phyloP scores from a whole-genome alignment of 2,888 invertebrate genomes.

The Drosophila bunnanda region DNA sequence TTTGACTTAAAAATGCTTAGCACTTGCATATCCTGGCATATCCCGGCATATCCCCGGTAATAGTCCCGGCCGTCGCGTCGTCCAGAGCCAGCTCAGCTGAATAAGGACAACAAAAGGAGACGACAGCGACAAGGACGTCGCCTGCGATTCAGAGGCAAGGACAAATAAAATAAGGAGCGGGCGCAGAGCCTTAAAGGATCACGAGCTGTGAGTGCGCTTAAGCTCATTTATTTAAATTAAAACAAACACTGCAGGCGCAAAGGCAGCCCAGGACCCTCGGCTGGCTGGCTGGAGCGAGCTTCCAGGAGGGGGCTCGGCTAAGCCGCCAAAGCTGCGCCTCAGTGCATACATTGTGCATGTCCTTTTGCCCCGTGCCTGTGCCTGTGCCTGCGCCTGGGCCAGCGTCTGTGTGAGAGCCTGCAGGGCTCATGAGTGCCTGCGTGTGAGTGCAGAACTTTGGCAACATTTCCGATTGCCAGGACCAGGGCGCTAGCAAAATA shows the following conservation, averaged over 20 bases:
- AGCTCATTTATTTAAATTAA: conserved; percentile 83
- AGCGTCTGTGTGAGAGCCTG: conserved; percentile 35
- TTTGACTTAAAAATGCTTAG: conserved; percentile 81
- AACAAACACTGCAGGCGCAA: conserved; percentile 79
- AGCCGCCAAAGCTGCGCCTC: conserved; percentile 47
- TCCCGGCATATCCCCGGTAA: conserved; percentile 45
- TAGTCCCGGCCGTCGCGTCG: conserved; percentile 39
- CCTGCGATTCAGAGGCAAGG: conserved; percentile 38
- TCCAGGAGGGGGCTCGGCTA: background rate
- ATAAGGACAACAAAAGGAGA: conserved; percentile 51
- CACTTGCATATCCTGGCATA: conserved; percentile 68
- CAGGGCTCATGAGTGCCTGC: conserved; percentile 31
- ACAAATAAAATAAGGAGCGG: conserved; percentile 54
- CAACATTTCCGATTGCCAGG: conserved; percentile 78
- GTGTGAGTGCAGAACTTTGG: conserved; percentile 69
- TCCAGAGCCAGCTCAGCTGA: conserved; percentile 47
- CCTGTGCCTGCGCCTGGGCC: conserved; percentile 22
- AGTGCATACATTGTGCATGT: conserved; percentile 54
- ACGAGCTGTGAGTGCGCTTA: conserved; percentile 70
- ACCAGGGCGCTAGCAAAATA: conserved; percentile 37
- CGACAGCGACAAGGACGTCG: conserved; percentile 22
- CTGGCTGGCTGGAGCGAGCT: background rate
- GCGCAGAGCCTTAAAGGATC: conserved; percentile 75
- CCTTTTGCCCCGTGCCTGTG: conserved; percentile 31
- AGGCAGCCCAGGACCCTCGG: conserved; percentile 45